Base-by-base conservation (phyloP, 2,888 invertebrate species). In the Thecocarcelia acutangulata region DNA sequence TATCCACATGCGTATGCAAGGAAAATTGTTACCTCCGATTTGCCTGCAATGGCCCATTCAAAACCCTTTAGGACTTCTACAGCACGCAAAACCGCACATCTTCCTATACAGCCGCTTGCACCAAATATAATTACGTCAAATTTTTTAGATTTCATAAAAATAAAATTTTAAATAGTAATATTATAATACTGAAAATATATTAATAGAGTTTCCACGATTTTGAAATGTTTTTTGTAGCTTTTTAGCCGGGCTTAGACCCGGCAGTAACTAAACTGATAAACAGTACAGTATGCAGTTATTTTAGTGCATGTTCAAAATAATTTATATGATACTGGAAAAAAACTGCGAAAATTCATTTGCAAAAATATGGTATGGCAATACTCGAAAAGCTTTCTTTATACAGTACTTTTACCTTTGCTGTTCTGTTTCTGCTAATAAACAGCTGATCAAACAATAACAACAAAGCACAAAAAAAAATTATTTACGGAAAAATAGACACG, bases 91-190 rank as follows among this genome's bases (percentile, higher is more conserved):
- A 96, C 94, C 0, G 95, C 94, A 89, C 94, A 93, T 89, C 95
- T 94, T 3, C 98, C 98, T 1, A 97, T 97, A 58, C 82, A 97
- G 42, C 98, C 98, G 0, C 96, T 95, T 0, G 97, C 98, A 28
- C 98, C 98, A 90, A 97, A 97, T 86, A 98, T 93, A 13, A 98
- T 93, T 11, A 98, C 86, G 90, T 97, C 97, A 61, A 95, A 81
- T 69, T 66, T 83, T 63, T 69, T 70, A 8, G 68, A 48, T 52
- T 17, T 48, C 79, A 79, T 79, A 28, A 3, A 61, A 46, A 28
- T 13, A n/a, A 59, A 24, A 15, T 33, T 33, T 9, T 9, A 33
- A 33, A 33, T 33, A 33, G 33, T 33, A 8, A 5, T n/a, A n/a
- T 33, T 9, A 33, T 8, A 33, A 33, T 33, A 8, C 9, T 33